Evolutionary conservation across 2,888 invertebrate species (phyloP), one percentile per base, ranked within the genome.

Genomic region (Heliconius cydno): DNA sequence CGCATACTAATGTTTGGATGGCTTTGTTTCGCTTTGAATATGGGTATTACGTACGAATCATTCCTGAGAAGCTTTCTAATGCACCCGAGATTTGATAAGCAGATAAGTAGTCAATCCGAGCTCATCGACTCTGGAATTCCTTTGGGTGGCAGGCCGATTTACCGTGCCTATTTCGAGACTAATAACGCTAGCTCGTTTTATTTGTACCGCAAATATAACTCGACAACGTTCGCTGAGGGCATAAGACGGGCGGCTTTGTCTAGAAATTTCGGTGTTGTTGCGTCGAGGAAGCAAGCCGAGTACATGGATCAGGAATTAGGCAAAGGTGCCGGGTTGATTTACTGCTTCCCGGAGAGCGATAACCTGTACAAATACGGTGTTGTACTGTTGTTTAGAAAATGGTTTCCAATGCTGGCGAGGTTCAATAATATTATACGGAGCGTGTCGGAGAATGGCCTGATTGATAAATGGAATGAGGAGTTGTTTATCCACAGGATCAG

Each of bases 351-450:
- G 1, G 95, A 95, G 84, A 91, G 90, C 79, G 85, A 92, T 84
- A 95, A 94, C 82, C 88, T 95, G 82, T 95, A 95, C 84, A 95
- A 95, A 85, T 95, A 95, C 80, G 94, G 93, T 0, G 95, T 95
- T n/a, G 95, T 93, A 25, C 86, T 95, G 70, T 83, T 95, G 66
- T 89, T 94, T 41, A 88, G 94, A 41, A 91, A 92, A 85, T 95
- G 95, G 95, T 95, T 92, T 84, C 95, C 95, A 9, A 91, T 95
- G 88, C 83, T 94, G 76, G 90, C 89, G 0, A 89, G 92, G 78
- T 91, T 95, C 79, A 94, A 95, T 85, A 89, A 85, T 68, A 94
- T 95, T 76, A 95, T 95, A 74, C 90, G 95, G 1, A 93, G 94
- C 76, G 92, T 95, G 13, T 91, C 92, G 0, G 95, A 95, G 83